Base-by-base conservation (phyloP, 2,113 vertebrate genomes). In the Platichthys stellatus region DNA sequence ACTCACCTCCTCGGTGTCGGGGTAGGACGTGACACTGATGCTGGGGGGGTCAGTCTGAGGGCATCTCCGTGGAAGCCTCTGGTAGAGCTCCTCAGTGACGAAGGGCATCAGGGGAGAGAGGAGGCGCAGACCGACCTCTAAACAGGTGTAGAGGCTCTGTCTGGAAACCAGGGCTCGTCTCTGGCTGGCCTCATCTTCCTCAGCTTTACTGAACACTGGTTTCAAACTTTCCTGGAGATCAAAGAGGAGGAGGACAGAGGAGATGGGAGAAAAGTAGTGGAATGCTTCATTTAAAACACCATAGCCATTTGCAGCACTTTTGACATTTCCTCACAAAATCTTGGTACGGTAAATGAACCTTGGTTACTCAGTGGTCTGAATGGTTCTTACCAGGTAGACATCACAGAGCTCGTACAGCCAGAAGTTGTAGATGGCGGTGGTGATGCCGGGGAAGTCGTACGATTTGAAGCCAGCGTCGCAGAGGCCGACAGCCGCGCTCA, bases 401-500 rank as follows among this genome's bases (percentile, higher is more conserved):
- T 97, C 96, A 31, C 96, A 98, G 28, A 98, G 96, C 83, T 98
- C 97, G 0, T 98, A 98, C 3, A 98, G 94, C 97, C 97, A 98
- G 92, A 98, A 97, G 93, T 94, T 97, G 92, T 97, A 97, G 79
- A 96, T 92, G 71, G 96, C 89, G 0, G 96, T 96, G 68, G 97
- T 98, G 86, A 95, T 89, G 6, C 76, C 89, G 0, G 96, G 95
- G 81, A 98, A 98, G 66, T 98, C 97, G 0, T 97, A 98, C 40
- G 91, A 88, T 78, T 92, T 92, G 83, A 98, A 97, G 5, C 94
- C 94, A 0, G 80, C 60, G 0, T 92, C 91, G 58, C 96, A 96
- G 28, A 95, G 86, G 18, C 77, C 85, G 61, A 97, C 96, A 0
- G 96, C 96, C 0, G 94, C 91, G 0, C 95, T 74, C 73, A 97